Conservation (phyloP, 2,113 vertebrate species). For the Apistogramma diplotaenia region DNA sequence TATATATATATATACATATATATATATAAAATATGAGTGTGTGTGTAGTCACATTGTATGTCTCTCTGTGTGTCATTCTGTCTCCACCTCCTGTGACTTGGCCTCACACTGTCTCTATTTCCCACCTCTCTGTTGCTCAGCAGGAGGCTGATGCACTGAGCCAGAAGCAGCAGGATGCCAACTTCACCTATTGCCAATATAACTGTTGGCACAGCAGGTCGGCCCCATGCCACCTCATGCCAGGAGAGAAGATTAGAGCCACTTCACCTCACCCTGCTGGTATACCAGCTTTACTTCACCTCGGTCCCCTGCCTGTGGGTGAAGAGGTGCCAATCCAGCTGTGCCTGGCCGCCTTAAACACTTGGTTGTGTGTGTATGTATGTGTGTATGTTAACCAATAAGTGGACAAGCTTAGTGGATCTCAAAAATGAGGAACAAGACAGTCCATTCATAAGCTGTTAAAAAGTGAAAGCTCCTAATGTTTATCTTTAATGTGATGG, state of each 20-base stretch:
- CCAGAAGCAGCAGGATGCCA: conserved; percentile 23
- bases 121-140: conserved; percentile 27
- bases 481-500: background rate
- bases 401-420: background rate
- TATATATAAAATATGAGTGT: too few species aligned
- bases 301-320: conserved; percentile 15
- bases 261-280: conserved; percentile 55
- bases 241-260: conserved; percentile 67
- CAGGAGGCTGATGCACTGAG: conserved; percentile 52
- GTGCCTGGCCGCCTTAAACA: conserved; percentile 38
- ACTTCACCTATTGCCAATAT: conserved; percentile 45
- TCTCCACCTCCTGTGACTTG: conserved; percentile 5
- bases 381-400: background rate
- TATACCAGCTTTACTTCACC: conserved; percentile 45
- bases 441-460: background rate
- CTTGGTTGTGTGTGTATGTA: conserved; percentile 5
- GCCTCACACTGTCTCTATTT: conserved; percentile 45
- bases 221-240: conserved; percentile 48
- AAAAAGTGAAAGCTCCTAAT: background rate
- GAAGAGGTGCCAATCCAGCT: conserved; percentile 46
- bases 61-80: background rate
- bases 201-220: conserved; percentile 50
- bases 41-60: conserved; percentile 2
- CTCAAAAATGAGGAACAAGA: background rate
- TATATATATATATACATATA: background rate